phyloP scores from a whole-genome alignment of 2,888 invertebrate genomes.

The Dolichopus griseipennis region DNA sequence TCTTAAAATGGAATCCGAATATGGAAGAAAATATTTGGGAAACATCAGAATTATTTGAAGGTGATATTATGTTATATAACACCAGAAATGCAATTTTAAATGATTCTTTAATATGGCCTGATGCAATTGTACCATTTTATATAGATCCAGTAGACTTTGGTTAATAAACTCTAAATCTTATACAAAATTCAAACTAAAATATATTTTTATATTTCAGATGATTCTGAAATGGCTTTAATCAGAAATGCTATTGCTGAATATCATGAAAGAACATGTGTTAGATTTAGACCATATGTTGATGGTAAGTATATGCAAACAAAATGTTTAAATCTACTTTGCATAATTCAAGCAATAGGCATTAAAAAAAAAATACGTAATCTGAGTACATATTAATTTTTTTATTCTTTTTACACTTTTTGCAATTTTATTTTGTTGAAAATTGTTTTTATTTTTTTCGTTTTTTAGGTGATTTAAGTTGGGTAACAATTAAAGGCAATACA shows the following conservation, averaged over 20 bases:
- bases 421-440: background rate
- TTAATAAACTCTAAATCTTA: slow-evolving; percentile 34
- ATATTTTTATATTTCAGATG: slow-evolving; percentile 30
- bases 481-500: slow-evolving; percentile 47
- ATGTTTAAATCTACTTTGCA: no score
- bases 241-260: slow-evolving; percentile 51
- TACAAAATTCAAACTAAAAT: background rate
- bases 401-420: no score
- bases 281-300: slow-evolving; percentile 51
- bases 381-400: no score
- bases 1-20: slow-evolving; percentile 44
- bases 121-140: slow-evolving; percentile 48
- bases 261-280: slow-evolving; percentile 53
- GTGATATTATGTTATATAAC: slow-evolving; percentile 50
- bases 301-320: background rate
- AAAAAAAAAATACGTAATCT: no score
- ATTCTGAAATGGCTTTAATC: slow-evolving; percentile 45
- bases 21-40: slow-evolving; percentile 49
- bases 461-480: slow-evolving; percentile 49
- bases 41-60: slow-evolving; percentile 50
- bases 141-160: slow-evolving; percentile 48
- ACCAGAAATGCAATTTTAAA: slow-evolving; percentile 45
- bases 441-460: background rate
- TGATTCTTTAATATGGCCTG: slow-evolving; percentile 46
- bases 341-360: no score